phyloP scores from a whole-genome alignment of 2,797 vertebrate species.

The Sarcoramphus papa region DNA sequence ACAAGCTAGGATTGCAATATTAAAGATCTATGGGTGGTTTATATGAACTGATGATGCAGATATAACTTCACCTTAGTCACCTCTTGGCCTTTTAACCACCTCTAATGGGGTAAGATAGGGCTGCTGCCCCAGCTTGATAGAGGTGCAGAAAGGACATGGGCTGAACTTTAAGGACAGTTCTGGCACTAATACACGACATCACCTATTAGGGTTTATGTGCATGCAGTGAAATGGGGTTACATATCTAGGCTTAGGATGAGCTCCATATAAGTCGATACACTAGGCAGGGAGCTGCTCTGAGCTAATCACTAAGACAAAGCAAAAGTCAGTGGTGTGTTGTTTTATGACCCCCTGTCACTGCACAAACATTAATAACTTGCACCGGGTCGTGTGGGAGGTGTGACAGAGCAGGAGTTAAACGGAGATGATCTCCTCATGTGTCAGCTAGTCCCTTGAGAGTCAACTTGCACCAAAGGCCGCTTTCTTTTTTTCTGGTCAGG shows the following conservation, averaged over 20 bases:
- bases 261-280: not conserved
- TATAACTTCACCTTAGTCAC: not conserved
- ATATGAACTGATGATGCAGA: not conserved
- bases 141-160: too few species aligned
- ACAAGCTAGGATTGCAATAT: not conserved
- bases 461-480: not conserved
- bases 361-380: not conserved
- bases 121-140: not conserved
- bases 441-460: not conserved
- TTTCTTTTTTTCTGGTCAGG: not conserved
- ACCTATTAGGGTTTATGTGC: not conserved
- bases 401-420: not conserved
- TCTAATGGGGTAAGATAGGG: not conserved
- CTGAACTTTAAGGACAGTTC: not conserved
- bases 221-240: not conserved
- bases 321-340: not conserved
- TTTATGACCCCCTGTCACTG: not conserved
- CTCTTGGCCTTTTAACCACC: not conserved
- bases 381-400: not conserved
- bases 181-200: not conserved
- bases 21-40: not conserved
- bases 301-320: not conserved
- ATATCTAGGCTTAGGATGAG: not conserved
- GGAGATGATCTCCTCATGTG: not conserved
- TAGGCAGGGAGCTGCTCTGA: not conserved